These are phyloP conservation scores for Drosophila picticornis DNA, from an alignment of 2,888 invertebrate genomes.

Conservation along the genomic window DNA sequence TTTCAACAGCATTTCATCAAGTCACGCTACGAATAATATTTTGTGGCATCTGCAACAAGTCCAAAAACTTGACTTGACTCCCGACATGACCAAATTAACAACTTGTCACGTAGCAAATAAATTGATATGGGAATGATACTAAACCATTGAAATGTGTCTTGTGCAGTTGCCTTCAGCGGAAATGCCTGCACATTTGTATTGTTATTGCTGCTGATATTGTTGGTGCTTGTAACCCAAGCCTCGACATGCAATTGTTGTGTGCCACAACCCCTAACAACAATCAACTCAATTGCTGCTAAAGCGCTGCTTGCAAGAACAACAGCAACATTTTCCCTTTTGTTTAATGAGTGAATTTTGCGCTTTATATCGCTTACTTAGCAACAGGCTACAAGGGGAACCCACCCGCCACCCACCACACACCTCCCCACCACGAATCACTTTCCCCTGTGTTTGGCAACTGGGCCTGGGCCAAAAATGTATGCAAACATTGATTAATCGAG, in stretches of 20 bases:
- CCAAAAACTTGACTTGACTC: conserved; percentile 3
- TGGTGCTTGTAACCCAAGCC: conserved; percentile 63
- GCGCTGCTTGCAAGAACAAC: conserved; percentile 15
- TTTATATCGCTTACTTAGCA: conserved; percentile 58
- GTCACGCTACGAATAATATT: conserved; percentile 50
- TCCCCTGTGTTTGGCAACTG: conserved; percentile 1
- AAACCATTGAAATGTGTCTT: conserved; percentile 27
- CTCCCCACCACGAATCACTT: background rate
- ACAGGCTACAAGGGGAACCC: conserved; percentile 4
- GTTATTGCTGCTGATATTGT: conserved; percentile 9
- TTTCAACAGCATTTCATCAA: conserved; percentile 53
- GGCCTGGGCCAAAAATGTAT: conserved; percentile 44
- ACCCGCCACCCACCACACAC: background rate
- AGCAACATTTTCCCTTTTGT: conserved; percentile 55
- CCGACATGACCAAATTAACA: conserved; percentile 66
- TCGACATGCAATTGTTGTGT: conserved; percentile 62
- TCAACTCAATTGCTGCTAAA: conserved; percentile 74
- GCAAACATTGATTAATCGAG: conserved; percentile 82
- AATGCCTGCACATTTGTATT: conserved; percentile 34
- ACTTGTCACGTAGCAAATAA: conserved; percentile 79
- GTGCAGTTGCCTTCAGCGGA: conserved; percentile 14
- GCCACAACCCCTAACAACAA: conserved; percentile 46
- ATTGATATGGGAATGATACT: conserved; percentile 10
- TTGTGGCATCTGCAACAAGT: conserved; percentile 27
- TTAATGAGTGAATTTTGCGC: conserved; percentile 67